Evolutionary conservation across 2,797 vertebrate genomes (phyloP).

Genomic region (Mormyrops attenuatus): DNA sequence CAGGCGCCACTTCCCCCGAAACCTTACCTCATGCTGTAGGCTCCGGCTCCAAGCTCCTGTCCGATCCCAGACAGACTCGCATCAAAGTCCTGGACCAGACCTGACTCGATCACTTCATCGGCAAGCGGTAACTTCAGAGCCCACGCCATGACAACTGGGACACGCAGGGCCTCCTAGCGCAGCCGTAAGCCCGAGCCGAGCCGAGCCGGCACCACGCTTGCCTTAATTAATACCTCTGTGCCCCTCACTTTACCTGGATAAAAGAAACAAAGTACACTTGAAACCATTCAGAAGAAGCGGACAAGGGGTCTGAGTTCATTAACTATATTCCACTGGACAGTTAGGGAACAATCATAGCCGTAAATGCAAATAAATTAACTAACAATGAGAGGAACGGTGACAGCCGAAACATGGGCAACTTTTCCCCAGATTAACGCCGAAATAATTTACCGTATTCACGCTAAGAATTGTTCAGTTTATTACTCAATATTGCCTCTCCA

Average conservation of each 20-base stretch:
- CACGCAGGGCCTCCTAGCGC: slow-evolving; percentile 21
- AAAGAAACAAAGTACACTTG: background rate
- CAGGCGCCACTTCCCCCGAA: background rate
- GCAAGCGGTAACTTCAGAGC: slow-evolving; percentile 90
- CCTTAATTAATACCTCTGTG: background rate
- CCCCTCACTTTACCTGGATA: slow-evolving; percentile 11
- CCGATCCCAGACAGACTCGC: slow-evolving; percentile 95
- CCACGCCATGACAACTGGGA: slow-evolving; percentile 77
- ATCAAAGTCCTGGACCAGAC: slow-evolving; percentile 94
- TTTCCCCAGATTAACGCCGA: background rate
- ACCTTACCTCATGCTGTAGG: slow-evolving; percentile 95
- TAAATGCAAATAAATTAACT: background rate
- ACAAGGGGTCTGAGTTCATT: background rate
- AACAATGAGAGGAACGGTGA: background rate
- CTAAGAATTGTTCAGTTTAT: background rate
- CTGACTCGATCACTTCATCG: slow-evolving; percentile 94
- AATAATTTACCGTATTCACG: background rate
- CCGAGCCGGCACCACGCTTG: background rate
- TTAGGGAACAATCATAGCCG: background rate
- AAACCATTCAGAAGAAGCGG: background rate
- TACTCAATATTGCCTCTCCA: background rate
- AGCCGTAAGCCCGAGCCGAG: background rate
- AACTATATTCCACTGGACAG: background rate
- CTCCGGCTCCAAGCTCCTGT: slow-evolving; percentile 91
- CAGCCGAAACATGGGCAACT: background rate